Conservation (phyloP, 2,113 vertebrate species). For the Amia ocellicauda region DNA sequence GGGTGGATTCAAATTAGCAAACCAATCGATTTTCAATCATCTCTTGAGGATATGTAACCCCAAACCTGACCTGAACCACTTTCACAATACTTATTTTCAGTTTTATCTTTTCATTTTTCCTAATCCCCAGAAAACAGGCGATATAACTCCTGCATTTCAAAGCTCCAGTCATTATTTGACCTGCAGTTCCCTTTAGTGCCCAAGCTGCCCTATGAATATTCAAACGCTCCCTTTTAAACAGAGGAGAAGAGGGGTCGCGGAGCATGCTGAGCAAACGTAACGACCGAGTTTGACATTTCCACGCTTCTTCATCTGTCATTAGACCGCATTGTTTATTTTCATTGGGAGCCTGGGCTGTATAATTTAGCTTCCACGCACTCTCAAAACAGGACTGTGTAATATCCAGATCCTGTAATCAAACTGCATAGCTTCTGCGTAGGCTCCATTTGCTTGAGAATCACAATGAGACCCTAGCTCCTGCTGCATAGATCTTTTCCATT, state of each 20-base stretch:
- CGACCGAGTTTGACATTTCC: conserved; percentile 8
- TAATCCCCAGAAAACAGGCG: too few species aligned
- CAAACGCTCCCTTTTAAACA: conserved; percentile 8
- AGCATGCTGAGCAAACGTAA: not conserved
- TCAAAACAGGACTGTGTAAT: not conserved
- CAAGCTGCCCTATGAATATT: conserved; percentile 11
- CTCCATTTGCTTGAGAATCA: not conserved
- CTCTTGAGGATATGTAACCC: too few species aligned
- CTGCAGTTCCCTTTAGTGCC: too few species aligned
- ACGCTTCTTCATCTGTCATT: not conserved
- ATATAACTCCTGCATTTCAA: too few species aligned
- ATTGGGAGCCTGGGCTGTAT: not conserved
- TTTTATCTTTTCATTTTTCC: too few species aligned
- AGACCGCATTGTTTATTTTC: conserved; percentile 6
- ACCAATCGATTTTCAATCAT: too few species aligned
- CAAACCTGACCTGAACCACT: too few species aligned
- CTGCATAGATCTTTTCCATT: not conserved
- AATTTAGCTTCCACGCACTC: not conserved
- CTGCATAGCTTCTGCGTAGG: not conserved
- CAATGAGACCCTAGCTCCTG: not conserved
- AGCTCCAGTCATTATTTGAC: too few species aligned
- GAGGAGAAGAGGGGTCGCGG: not conserved
- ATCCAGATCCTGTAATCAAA: conserved; percentile 1
- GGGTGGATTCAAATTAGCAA: too few species aligned
- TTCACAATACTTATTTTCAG: too few species aligned